A percentile compares a stretch with the other conserved stretches of the same genome.
phyloP scores from a whole-genome alignment of 1,140 invertebrate species.

The Pantala flavescens region DNA sequence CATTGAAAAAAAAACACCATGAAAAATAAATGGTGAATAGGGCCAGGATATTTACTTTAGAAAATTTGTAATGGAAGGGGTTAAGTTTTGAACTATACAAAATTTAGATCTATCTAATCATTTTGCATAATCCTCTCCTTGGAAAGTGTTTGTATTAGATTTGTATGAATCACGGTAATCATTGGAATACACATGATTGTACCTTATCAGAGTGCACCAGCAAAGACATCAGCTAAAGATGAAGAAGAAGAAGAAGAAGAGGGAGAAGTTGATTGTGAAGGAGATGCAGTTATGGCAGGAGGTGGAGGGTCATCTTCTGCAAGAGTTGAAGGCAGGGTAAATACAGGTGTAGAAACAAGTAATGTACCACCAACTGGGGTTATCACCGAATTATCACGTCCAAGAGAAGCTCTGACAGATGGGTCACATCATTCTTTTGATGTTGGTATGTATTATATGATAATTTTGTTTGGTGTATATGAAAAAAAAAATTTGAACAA shows the following conservation, averaged over 20 bases:
- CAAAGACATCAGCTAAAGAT: not conserved
- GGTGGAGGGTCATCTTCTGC: slow-evolving; percentile 23
- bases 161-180: no score
- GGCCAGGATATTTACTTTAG: no score
- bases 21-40: no score
- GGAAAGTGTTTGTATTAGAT: no score
- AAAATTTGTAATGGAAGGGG: no score
- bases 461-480: no score
- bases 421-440: not conserved
- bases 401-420: not conserved
- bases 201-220: not conserved
- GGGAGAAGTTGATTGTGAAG: slow-evolving; percentile 40
- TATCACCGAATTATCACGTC: not conserved
- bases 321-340: not conserved
- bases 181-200: no score
- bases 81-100: no score
- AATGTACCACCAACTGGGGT: not conserved
- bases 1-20: no score
- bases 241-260: slow-evolving; percentile 24
- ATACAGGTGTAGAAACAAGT: not conserved
- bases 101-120: no score
- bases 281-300: slow-evolving; percentile 40
- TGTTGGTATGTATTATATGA: not conserved
- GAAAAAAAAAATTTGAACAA: no score
- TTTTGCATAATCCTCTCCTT: no score